Evolutionary conservation across 2,888 invertebrate species (phyloP).

Genomic region (Gymnocheta viridis): DNA sequence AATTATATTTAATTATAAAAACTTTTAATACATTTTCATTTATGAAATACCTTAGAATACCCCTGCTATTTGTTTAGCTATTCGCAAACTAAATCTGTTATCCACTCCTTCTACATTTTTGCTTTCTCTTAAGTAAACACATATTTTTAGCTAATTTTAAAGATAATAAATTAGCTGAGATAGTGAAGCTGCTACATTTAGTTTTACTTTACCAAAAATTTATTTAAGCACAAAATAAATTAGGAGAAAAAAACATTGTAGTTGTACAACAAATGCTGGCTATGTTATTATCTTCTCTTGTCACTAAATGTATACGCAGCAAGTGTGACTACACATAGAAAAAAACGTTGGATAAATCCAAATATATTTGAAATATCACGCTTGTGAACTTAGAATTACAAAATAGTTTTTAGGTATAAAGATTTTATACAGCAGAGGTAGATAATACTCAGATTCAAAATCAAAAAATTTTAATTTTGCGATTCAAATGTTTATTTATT

Average conservation of each 20-base stretch:
- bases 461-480: no score
- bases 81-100: not conserved
- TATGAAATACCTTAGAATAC: not conserved
- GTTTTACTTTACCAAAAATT: not conserved
- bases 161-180: constrained; percentile 62
- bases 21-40: no score
- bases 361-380: no score
- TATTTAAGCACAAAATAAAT: constrained; percentile 20
- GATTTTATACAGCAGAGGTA: no score
- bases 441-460: no score
- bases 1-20: no score
- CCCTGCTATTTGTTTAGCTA: not conserved
- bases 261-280: constrained; percentile 34
- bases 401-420: no score
- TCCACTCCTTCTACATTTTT: not conserved
- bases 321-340: not conserved
- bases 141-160: constrained; percentile 59
- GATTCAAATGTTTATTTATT: no score
- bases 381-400: no score
- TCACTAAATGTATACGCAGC: constrained; percentile 52
- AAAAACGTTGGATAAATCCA: not conserved
- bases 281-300: constrained; percentile 49
- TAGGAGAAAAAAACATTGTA: not conserved
- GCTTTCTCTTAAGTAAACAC: constrained; percentile 29
- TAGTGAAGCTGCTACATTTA: constrained; percentile 43